phyloP scores from a whole-genome alignment of 1,140 invertebrate genomes.

The Platyscapa corneri region DNA sequence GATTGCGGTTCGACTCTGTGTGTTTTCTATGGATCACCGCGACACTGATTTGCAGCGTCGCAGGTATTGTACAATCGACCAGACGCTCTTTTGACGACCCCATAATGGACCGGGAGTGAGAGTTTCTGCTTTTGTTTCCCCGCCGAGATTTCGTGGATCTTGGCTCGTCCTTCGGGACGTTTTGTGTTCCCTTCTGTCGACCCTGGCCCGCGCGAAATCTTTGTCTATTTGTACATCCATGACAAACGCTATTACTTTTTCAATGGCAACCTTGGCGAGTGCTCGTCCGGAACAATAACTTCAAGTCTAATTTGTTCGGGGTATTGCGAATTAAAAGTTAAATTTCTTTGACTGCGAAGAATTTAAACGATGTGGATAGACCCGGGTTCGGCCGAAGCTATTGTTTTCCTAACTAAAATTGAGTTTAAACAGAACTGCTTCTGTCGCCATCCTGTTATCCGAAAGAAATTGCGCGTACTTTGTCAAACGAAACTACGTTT shows the following conservation, averaged over 20 bases:
- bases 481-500: too few species aligned
- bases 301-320: too few species aligned
- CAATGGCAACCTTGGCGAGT: neutral
- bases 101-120: neutral
- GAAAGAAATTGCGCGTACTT: too few species aligned
- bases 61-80: neutral
- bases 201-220: neutral
- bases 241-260: neutral
- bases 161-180: neutral
- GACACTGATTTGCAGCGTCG: slow-evolving; percentile 10
- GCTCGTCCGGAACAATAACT: neutral
- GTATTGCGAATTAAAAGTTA: neutral
- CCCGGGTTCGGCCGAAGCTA: neutral
- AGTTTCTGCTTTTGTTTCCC: neutral
- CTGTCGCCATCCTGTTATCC: too few species aligned
- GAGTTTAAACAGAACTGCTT: too few species aligned
- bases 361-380: neutral
- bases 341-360: neutral
- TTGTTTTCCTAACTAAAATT: neutral
- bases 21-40: slow-evolving; percentile 33
- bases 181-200: neutral
- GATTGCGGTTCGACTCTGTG: slow-evolving; percentile 30
- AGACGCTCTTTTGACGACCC: neutral
- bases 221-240: neutral
- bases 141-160: neutral